phyloP scores from a whole-genome alignment of 2,888 invertebrate genomes.

The Dione vanillae region DNA sequence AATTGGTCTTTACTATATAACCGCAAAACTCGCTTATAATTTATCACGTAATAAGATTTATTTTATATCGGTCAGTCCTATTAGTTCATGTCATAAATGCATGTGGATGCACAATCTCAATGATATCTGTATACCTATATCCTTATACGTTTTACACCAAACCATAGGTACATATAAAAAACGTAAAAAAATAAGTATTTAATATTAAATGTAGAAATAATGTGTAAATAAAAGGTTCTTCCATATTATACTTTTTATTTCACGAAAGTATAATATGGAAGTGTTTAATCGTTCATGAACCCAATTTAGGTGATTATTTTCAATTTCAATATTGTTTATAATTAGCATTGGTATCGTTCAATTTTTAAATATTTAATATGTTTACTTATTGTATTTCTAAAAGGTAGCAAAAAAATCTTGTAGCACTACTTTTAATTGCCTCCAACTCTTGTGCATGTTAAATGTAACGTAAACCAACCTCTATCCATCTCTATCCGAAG shows the following conservation, averaged over 20 bases:
- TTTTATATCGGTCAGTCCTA: conserved; percentile 21
- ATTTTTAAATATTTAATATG: background rate
- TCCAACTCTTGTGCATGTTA: background rate
- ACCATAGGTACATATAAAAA: background rate
- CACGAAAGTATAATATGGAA: background rate
- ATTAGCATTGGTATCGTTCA: background rate
- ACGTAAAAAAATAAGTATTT: background rate
- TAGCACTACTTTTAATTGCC: conserved; percentile 2
- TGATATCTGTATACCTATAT: background rate
- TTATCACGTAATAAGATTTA: conserved; percentile 5
- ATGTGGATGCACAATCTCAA: background rate
- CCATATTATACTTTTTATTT: background rate
- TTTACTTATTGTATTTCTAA: background rate
- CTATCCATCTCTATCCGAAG: conserved; percentile 86
- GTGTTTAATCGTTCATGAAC: background rate
- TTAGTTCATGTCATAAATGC: conserved; percentile 5
- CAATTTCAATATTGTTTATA: conserved; percentile 2
- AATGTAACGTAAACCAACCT: conserved; percentile 75
- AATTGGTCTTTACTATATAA: background rate
- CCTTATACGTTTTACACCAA: background rate
- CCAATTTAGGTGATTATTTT: background rate
- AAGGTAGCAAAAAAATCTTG: conserved; percentile 22
- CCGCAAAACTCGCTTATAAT: background rate
- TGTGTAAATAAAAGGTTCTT: conserved; percentile 2
- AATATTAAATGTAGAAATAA: background rate